Evolutionary conservation across 1,140 invertebrate genomes (phyloP).

Genomic region (Arion vulgaris): DNA sequence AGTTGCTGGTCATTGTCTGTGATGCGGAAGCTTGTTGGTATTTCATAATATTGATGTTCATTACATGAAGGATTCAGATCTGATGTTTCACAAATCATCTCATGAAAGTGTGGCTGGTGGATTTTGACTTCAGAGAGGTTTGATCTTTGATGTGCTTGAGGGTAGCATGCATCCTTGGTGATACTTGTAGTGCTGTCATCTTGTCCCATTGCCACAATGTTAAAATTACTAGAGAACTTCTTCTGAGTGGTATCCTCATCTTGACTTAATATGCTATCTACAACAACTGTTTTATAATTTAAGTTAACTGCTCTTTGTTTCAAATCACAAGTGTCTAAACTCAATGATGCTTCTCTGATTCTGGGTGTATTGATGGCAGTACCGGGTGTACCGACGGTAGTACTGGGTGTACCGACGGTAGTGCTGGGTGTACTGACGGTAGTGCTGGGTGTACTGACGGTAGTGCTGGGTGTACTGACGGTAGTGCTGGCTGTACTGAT

Average conservation of each 20-base stretch:
- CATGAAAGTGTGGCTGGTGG: not conserved
- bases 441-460: too few species aligned
- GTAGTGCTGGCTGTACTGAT: too few species aligned
- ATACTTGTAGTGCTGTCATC: too few species aligned
- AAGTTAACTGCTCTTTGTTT: not conserved
- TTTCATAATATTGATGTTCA: not conserved
- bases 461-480: too few species aligned
- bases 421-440: too few species aligned
- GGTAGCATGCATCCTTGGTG: too few species aligned
- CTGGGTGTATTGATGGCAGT: too few species aligned
- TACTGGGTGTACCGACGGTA: too few species aligned
- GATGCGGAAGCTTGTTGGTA: not conserved
- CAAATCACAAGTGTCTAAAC: conserved; percentile 7
- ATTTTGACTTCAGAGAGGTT: not conserved
- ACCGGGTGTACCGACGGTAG: too few species aligned
- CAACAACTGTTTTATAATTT: not conserved
- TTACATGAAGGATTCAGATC: not conserved
- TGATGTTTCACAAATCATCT: not conserved
- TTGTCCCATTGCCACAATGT: too few species aligned
- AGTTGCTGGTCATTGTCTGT: not conserved
- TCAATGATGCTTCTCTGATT: too few species aligned
- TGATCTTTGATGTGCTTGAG: not conserved
- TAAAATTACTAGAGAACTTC: not conserved
- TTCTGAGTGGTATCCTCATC: conserved; percentile 17
- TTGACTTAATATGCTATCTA: not conserved